Evolutionary conservation across 2,113 vertebrate genomes (phyloP).

Genomic region (Actinemys pallida): DNA sequence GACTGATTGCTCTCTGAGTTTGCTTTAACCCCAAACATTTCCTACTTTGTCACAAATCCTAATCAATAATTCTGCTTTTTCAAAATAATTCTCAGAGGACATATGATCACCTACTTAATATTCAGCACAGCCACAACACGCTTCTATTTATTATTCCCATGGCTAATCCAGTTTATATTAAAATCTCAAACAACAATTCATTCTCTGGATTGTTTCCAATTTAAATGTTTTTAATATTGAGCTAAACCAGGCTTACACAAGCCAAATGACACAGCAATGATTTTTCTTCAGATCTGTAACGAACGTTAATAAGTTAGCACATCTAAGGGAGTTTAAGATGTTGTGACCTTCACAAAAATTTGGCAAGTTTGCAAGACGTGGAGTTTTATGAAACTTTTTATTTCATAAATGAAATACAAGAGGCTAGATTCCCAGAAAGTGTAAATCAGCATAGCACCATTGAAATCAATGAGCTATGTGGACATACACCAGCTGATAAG

Average conservation of each 20-base stretch:
- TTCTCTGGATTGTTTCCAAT: slow-evolving; percentile 19
- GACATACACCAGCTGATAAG: not conserved
- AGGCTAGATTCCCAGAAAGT: not conserved
- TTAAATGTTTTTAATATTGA: not conserved
- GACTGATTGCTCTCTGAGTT: slow-evolving; percentile 13
- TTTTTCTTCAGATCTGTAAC: slow-evolving; percentile 37
- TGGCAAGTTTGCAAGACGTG: slow-evolving; percentile 35
- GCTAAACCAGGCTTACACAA: not conserved
- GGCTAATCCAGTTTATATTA: slow-evolving; percentile 70
- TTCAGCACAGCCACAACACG: slow-evolving; percentile 35
- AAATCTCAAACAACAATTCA: slow-evolving; percentile 52
- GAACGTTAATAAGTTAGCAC: slow-evolving; percentile 31
- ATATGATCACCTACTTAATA: slow-evolving; percentile 51
- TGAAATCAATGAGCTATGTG: not conserved
- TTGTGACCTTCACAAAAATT: slow-evolving; percentile 17
- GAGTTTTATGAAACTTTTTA: not conserved
- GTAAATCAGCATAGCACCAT: not conserved
- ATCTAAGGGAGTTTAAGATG: slow-evolving; percentile 47
- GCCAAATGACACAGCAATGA: slow-evolving; percentile 41
- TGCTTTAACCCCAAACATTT: slow-evolving; percentile 22
- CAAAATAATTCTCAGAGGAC: slow-evolving; percentile 30
- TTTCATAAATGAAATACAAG: not conserved
- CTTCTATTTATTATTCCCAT: slow-evolving; percentile 51
- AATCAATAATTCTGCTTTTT: slow-evolving; percentile 46
- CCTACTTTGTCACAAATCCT: slow-evolving; percentile 5